A percentile compares a stretch with the other conserved stretches of the same genome.
phyloP scores from a whole-genome alignment of 2,888 invertebrate genomes.

The Theristus sp. region DNA sequence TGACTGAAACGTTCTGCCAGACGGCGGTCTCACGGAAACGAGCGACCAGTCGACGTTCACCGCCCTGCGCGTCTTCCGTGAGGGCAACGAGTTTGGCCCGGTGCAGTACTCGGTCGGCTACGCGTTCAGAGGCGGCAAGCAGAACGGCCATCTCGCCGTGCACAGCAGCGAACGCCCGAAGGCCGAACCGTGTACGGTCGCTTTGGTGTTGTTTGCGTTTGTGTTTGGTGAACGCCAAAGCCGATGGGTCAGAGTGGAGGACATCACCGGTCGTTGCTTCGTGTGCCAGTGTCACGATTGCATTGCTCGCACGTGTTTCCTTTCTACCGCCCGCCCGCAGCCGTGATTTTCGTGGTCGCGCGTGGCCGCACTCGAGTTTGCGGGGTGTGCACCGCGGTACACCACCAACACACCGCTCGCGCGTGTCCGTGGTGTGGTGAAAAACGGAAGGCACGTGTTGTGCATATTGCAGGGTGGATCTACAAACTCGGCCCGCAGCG shows the following conservation, averaged over 20 bases:
- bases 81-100: conserved; percentile 27
- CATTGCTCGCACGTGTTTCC: background rate
- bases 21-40: conserved; percentile 28
- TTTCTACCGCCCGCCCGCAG: no score
- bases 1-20: no score
- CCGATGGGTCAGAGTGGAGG: no score
- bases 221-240: no score
- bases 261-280: no score
- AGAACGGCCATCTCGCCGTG: conserved; percentile 28
- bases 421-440: background rate
- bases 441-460: no score
- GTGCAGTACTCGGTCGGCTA: conserved; percentile 29
- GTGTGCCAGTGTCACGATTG: no score
- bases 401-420: background rate
- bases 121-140: conserved; percentile 29
- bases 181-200: conserved; percentile 22
- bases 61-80: conserved; percentile 29
- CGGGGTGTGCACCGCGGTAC: no score
- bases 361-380: no score
- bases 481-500: conserved; percentile 29
- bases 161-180: conserved; percentile 26
- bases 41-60: conserved; percentile 30
- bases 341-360: no score
- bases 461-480: conserved; percentile 29
- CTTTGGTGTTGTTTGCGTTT: background rate